These are phyloP conservation scores for Lipophrys pholis DNA, from an alignment of 2,113 vertebrate species.

Conservation along the genomic window DNA sequence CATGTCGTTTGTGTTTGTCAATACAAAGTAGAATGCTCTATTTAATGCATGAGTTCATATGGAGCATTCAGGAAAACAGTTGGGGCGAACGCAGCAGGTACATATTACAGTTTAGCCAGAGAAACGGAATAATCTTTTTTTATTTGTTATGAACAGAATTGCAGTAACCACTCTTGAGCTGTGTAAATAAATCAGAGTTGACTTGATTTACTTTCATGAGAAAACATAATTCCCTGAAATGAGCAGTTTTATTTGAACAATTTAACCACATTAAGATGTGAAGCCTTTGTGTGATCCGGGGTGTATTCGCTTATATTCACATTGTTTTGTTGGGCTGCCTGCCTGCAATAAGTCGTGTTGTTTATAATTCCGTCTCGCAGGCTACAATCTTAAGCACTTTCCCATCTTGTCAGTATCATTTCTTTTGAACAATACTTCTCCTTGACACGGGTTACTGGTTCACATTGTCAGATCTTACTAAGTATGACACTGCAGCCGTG, in stretches of 20 bases:
- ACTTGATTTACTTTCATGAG: not conserved
- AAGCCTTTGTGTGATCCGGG: conserved; percentile 11
- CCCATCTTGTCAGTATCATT: not conserved
- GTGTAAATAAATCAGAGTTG: too few species aligned
- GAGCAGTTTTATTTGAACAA: not conserved
- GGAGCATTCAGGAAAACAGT: too few species aligned
- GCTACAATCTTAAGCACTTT: not conserved
- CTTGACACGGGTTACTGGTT: not conserved
- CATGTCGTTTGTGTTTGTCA: too few species aligned
- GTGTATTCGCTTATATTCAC: conserved; percentile 4
- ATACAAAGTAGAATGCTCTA: too few species aligned
- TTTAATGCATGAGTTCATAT: too few species aligned
- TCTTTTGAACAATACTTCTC: not conserved
- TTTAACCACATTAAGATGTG: not conserved
- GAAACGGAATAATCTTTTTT: too few species aligned
- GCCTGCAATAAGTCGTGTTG: not conserved
- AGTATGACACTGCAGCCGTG: not conserved
- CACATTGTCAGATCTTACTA: not conserved
- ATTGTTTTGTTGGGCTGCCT: not conserved
- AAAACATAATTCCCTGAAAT: not conserved
- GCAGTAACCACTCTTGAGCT: too few species aligned
- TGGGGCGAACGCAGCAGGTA: too few species aligned
- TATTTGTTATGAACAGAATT: too few species aligned
- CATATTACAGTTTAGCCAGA: too few species aligned
- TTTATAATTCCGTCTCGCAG: not conserved